Percentiles rank a stretch among this genome's conserved stretches.
Evolutionary conservation across 2,113 vertebrate species (phyloP).

Genomic region (Haplochromis burtoni): DNA sequence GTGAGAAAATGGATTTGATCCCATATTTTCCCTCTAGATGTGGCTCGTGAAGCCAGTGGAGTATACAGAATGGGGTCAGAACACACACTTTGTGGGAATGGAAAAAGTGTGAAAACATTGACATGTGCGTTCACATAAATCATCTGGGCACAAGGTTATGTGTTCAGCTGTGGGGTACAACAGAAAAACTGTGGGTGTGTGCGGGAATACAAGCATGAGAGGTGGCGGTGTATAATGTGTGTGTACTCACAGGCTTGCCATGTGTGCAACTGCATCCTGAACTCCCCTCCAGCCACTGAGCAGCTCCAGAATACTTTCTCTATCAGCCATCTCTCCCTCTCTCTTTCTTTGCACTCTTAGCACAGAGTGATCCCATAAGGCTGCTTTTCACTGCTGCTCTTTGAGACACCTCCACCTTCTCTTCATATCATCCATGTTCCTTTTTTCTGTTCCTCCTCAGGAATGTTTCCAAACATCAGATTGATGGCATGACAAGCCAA

Average conservation of each 20-base stretch:
- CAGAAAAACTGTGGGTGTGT: not conserved
- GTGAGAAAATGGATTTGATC: constrained; percentile 11
- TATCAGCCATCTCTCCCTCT: not conserved
- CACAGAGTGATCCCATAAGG: not conserved
- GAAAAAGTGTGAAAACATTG: constrained; percentile 51
- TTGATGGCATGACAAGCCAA: not conserved
- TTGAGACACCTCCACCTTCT: not conserved
- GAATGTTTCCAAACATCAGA: not conserved
- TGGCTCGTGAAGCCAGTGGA: constrained; percentile 9
- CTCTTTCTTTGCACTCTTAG: not conserved
- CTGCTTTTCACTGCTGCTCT: not conserved
- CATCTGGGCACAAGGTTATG: constrained; percentile 40
- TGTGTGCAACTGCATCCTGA: constrained; percentile 22
- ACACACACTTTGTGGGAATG: constrained; percentile 7
- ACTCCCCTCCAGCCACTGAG: constrained; percentile 24
- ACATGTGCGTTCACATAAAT: constrained; percentile 54
- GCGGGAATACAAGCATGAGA: not conserved
- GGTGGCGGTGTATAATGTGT: constrained; percentile 4
- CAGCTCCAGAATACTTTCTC: not conserved
- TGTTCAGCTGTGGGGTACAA: constrained; percentile 51
- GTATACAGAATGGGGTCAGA: constrained; percentile 33
- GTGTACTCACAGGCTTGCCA: constrained; percentile 16
- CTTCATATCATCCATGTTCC: not conserved
- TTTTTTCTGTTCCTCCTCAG: not conserved
- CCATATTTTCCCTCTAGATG: not conserved